Evolutionary conservation across 2,113 vertebrate species (phyloP), one percentile per base, ranked within the genome.

Genomic region (Microtus richardsoni): DNA sequence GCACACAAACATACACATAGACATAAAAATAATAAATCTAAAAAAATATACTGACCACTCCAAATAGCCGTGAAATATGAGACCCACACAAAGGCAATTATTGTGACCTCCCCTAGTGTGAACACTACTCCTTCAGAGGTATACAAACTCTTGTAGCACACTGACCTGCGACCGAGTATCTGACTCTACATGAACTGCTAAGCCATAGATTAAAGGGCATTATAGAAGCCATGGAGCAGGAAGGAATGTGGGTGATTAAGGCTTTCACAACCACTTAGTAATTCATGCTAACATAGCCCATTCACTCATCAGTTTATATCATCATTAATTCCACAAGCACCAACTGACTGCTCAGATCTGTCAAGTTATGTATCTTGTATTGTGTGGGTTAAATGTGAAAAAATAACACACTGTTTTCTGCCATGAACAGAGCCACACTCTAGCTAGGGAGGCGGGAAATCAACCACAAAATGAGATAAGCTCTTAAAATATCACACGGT

Each of bases 161-260:
- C 91, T 78, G 74, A 91, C 11, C 91, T 64, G 82, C 28, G 94
- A 30, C 62, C 64, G 16, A 74, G 21, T 24, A 30, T 90, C 44
- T 88, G 33, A 71, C 52, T 90, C 95, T 87, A 64, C 66, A 74
- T 41, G 33, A 33, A 41, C 58, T 77, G 39, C 79, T 85, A 73
- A 90, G 58, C 90, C 94, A 58, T 70, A 91, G 71, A 82, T 80
- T 87, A 77, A 90, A 93, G 44, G 74, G 58, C 52, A 49, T 84
- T 71, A 83, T 39, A 13, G 4, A 58, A 94, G 30, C 36, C n/a
- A 73, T 33, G 28, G 58, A 36, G 28, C 22, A 24, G 73, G 73
- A 93, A 79, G 21, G 47, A 49, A 66, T 47, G 85, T 41, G 66
- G 62, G 75, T 74, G 83, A 89, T 80, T 26, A 58, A 86, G 78